Base-by-base conservation (phyloP, 1,140 invertebrate genomes). In the Monochamus saltuarius region DNA sequence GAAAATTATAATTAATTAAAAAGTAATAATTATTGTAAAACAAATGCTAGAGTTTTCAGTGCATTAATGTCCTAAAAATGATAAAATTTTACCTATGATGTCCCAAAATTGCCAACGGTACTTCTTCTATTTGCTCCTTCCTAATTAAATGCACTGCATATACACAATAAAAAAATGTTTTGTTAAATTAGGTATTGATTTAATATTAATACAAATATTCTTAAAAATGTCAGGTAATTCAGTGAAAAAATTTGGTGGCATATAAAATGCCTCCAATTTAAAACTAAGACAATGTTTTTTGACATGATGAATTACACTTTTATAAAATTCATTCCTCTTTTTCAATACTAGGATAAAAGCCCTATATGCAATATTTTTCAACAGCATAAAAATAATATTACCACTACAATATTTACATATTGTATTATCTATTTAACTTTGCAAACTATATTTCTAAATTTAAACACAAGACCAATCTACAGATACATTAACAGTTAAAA, bases 271-370 rank as follows among this genome's bases (percentile, higher is more conserved):
- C 11, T 34, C 8, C 19, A 56, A 34, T 34, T 45, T n/a, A 10
- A 56, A 8, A 56, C 43, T 35, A 10, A 56, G 7, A 35, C 35
- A 9, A 7, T 45, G 34, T 13, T 16, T 45, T 17, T 34, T 10
- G 9, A 56, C 8, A 38, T 9, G 6, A 11, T 16, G 13, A 38
- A 61, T 61, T 9, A 56, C 16, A 38, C 13, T 17, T 50, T 42
- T 42, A 47, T 61, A 61, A 36, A 61, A 42, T 22, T 38, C 36
- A 17, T 39, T 43, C 16, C 50, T 56, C 17, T 40, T 53, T 7
- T 56, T 61, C n/a, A 61, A 42, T 40, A 61, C 59, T 6, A 43
- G 11, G 11, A 61, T 19, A 29, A 61, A 61, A 38, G 59, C 59
- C 39, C 42, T 50, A 10, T 45, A 47, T 0, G 50, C 53, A 29